These are phyloP conservation scores for Caenorhabditis panamensis DNA, from an alignment of 2,888 invertebrate genomes.

Conservation along the genomic window DNA sequence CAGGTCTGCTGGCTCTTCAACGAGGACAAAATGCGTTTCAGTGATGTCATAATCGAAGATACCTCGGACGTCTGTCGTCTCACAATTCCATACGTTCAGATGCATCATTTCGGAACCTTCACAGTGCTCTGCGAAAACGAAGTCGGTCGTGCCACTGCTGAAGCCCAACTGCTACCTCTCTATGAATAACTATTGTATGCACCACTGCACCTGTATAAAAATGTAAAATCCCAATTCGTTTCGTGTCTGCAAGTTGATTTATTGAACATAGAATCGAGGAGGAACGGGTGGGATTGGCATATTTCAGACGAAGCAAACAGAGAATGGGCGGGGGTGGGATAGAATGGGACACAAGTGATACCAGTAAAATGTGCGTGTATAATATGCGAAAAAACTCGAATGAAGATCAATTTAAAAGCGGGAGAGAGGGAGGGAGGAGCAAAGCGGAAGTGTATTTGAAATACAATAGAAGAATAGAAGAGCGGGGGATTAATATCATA, in stretches of 20 bases:
- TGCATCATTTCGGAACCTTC: conserved; percentile 77
- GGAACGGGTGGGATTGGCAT: too few relatives aligned
- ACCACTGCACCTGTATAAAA: conserved; percentile 20
- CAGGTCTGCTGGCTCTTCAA: conserved; percentile 81
- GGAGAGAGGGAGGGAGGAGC: not conserved
- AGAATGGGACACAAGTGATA: conserved; percentile 16
- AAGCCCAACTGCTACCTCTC: conserved; percentile 68
- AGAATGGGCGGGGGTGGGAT: too few relatives aligned
- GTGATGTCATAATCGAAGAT: conserved; percentile 76
- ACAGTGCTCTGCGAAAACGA: conserved; percentile 75
- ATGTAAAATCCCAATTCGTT: not conserved
- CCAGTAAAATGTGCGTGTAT: conserved; percentile 44
- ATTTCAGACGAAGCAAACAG: conserved; percentile 7
- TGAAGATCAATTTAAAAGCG: conserved; percentile 42
- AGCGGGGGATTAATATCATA: conserved; percentile 38
- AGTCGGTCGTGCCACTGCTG: conserved; percentile 70
- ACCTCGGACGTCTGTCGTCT: conserved; percentile 80
- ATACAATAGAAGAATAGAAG: conserved; percentile 29
- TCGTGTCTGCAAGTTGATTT: conserved; percentile 27
- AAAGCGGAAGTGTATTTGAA: conserved; percentile 35
- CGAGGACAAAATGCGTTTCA: conserved; percentile 79
- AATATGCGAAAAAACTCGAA: conserved; percentile 34
- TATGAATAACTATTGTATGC: conserved; percentile 54
- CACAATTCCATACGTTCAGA: conserved; percentile 79
- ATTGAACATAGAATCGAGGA: conserved; percentile 50